Conservation (phyloP, 1,140 invertebrate genomes). For the Drosophila ambigua region DNA sequence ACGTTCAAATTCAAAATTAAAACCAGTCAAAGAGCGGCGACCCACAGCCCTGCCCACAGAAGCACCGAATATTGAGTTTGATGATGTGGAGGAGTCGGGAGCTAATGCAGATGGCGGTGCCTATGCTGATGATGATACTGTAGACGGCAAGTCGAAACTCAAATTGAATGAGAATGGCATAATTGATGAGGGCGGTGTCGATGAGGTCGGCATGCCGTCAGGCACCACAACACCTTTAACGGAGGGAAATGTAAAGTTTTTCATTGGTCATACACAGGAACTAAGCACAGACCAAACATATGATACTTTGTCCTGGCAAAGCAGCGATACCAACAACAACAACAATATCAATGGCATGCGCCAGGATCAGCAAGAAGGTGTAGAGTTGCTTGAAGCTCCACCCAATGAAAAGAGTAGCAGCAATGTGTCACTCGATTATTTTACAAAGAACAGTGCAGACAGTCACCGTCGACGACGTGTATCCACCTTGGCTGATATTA, state of each 20-base stretch:
- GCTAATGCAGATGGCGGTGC: slow-evolving; percentile 13
- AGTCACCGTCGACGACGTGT: slow-evolving; percentile 52
- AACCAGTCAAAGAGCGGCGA: slow-evolving; percentile 78
- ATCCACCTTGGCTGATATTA: slow-evolving; percentile 69
- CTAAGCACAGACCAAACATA: slow-evolving; percentile 55
- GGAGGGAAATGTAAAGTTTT: slow-evolving; percentile 74
- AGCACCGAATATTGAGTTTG: slow-evolving; percentile 55
- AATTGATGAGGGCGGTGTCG: slow-evolving; percentile 62
- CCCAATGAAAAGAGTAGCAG: slow-evolving; percentile 56
- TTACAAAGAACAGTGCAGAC: slow-evolving; percentile 46
- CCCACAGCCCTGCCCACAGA: slow-evolving; percentile 75
- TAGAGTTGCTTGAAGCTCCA: slow-evolving; percentile 22
- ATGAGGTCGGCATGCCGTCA: slow-evolving; percentile 12
- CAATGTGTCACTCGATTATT: slow-evolving; percentile 73
- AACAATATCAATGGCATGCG: slow-evolving; percentile 26
- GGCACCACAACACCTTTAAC: slow-evolving; percentile 31
- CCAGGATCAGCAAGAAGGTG: slow-evolving; percentile 28
- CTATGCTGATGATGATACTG: slow-evolving; percentile 7
- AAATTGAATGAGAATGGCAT: slow-evolving; percentile 75
- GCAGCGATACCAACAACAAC: slow-evolving; percentile 68
- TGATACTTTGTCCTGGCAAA: slow-evolving; percentile 70
- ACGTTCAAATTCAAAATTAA: slow-evolving; percentile 73
- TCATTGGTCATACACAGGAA: slow-evolving; percentile 79
- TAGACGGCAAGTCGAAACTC: slow-evolving; percentile 62
- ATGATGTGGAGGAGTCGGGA: slow-evolving; percentile 5